Evolutionary conservation across 2,113 vertebrate species (phyloP).

Genomic region (Amphiprion percula): DNA sequence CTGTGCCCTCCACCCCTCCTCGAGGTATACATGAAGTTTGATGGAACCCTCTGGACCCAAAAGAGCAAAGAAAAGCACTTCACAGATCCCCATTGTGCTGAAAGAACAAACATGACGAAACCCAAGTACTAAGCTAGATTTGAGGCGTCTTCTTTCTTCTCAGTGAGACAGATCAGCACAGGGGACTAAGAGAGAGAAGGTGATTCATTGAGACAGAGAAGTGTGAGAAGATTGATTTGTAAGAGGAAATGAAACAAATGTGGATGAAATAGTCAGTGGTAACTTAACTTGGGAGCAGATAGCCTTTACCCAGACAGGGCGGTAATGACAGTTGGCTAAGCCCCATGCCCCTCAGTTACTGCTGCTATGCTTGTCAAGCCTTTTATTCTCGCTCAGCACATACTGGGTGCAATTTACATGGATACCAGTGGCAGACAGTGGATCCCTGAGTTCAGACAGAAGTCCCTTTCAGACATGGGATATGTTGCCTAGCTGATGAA

Average conservation of each 20-base stretch:
- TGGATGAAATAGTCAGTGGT: background rate
- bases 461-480: background rate
- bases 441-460: background rate
- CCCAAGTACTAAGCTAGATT: conserved; percentile 5
- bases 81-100: conserved; percentile 19
- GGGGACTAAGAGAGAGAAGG: background rate
- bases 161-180: conserved; percentile 22
- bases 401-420: background rate
- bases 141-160: conserved; percentile 23
- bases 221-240: conserved; percentile 1
- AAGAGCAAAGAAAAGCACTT: conserved; percentile 45
- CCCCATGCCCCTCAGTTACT: background rate
- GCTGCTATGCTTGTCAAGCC: too few species aligned
- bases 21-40: conserved; percentile 19
- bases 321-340: background rate
- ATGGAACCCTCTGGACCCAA: conserved; percentile 37
- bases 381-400: background rate
- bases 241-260: background rate
- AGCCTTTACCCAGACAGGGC: background rate
- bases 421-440: background rate
- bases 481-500: background rate
- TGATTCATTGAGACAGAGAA: conserved; percentile 7
- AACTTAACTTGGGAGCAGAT: background rate
- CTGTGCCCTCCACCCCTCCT: background rate
- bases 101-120: conserved; percentile 41